Base-by-base conservation (phyloP, 1,140 invertebrate genomes). In the Tyrophagus putrescentiae region DNA sequence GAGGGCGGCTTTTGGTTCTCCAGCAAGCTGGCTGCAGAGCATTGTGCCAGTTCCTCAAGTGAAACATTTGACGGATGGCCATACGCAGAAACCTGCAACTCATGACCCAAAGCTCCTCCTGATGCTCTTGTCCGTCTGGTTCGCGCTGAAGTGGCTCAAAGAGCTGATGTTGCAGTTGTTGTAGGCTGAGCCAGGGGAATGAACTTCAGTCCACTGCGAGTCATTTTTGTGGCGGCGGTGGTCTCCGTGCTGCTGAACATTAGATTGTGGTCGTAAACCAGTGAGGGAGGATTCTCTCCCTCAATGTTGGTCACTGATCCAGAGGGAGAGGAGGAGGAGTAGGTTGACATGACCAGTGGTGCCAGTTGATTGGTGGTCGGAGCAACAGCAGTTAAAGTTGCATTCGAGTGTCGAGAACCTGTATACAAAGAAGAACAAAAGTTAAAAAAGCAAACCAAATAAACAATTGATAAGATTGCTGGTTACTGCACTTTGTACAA, bases 1-100 rank as follows among this genome's bases (percentile, higher is more conserved):
- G 85, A 87, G 0, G 85, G 85, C 0, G 85, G 85, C 65, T 81
- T 81, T 1, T 86, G 77, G 48, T 80, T 77, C 50, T 88, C 85
- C 33, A 88, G 27, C 16, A 44, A 45, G 33, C 27, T 45, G 23
- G 32, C 27, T 13, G 3, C 28, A 32, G 13, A 11, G 39, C 28
- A 11, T 23, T n/a, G n/a, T n/a, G n/a, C n/a, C n/a, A n/a, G n/a
- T n/a, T 54, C 52, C n/a, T 54, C 52, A 28, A 54, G 27, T 54
- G 52, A 54, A 54, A n/a, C 11, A 42, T 42, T 23, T 1, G 41
- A 42, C 3, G 18, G 41, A 42, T 42, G 18, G 25, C 41, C 41
- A 42, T n/a, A n/a, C n/a, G n/a, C n/a, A n/a, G n/a, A n/a, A n/a
- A n/a, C n/a, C n/a, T n/a, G n/a, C n/a, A n/a, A n/a, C n/a, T n/a